phyloP scores from a whole-genome alignment of 2,797 vertebrate species.

The Octomys mimax region DNA sequence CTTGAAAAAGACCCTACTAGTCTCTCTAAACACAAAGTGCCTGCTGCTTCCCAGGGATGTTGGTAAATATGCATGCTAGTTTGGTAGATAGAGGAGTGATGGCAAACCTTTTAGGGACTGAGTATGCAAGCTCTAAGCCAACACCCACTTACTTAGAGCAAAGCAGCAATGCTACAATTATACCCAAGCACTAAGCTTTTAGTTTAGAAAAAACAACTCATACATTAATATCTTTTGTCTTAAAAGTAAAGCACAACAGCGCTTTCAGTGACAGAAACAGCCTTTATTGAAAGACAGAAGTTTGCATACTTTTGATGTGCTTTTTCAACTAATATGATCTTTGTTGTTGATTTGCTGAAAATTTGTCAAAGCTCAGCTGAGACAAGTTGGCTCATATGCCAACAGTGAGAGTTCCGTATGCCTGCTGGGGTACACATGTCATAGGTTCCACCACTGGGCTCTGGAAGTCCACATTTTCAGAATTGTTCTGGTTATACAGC shows the following conservation, averaged over 20 bases:
- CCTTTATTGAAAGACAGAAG: not conserved
- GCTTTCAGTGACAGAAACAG: not conserved
- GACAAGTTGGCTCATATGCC: not conserved
- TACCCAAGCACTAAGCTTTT: not conserved
- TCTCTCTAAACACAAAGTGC: constrained; percentile 5
- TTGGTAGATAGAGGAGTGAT: not conserved
- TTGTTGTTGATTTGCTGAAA: not conserved
- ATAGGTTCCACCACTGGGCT: not conserved
- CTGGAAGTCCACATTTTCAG: not conserved
- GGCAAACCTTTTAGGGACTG: not conserved
- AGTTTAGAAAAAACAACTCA: not conserved
- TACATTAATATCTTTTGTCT: not conserved
- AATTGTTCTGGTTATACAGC: not conserved
- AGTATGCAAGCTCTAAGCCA: not conserved
- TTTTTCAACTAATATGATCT: not conserved
- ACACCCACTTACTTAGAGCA: not conserved
- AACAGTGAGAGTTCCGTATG: not conserved
- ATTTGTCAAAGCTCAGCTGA: not conserved
- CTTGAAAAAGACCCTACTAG: not conserved
- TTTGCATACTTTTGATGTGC: not conserved
- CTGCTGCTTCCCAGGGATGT: not conserved
- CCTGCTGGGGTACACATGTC: not conserved
- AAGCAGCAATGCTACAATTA: not conserved
- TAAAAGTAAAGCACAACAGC: not conserved
- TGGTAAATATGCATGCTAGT: not conserved